Conservation (phyloP, 2,113 vertebrate species). For the Platichthys stellatus region DNA sequence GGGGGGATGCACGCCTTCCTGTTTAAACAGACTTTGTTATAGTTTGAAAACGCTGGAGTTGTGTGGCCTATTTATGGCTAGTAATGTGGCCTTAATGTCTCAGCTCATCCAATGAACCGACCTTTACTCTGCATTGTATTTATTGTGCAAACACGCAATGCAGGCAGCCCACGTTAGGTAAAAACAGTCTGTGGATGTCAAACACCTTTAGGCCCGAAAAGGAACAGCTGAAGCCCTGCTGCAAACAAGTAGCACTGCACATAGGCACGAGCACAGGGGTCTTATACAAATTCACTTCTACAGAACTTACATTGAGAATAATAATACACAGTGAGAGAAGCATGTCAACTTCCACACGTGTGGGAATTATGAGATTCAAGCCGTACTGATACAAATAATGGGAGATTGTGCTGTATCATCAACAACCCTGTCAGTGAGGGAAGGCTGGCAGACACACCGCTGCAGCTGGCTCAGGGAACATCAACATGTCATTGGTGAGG, state of each 20-base stretch:
- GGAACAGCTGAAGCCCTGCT: constrained; percentile 46
- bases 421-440: background rate
- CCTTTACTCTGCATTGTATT: constrained; percentile 65
- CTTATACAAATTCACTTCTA: constrained; percentile 38
- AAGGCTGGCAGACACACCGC: background rate
- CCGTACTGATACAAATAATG: constrained; percentile 22
- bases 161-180: constrained; percentile 74
- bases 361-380: background rate
- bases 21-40: background rate
- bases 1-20: too few relatives aligned
- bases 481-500: constrained; percentile 61
- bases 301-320: constrained; percentile 15
- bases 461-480: constrained; percentile 51
- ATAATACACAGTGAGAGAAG: background rate
- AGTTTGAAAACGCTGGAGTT: too few relatives aligned
- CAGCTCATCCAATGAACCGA: background rate
- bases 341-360: constrained; percentile 13
- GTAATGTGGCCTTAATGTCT: constrained; percentile 4
- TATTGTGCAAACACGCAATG: constrained; percentile 73
- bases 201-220: constrained; percentile 37
- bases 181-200: constrained; percentile 70
- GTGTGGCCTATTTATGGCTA: too few relatives aligned
- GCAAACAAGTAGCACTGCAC: constrained; percentile 29
- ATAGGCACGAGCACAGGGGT: constrained; percentile 4
- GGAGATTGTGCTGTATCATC: constrained; percentile 25